A percentile compares a stretch with the other conserved stretches of the same genome.
phyloP scores from a whole-genome alignment of 2,797 vertebrate genomes.

The Benthosema pterotum region DNA sequence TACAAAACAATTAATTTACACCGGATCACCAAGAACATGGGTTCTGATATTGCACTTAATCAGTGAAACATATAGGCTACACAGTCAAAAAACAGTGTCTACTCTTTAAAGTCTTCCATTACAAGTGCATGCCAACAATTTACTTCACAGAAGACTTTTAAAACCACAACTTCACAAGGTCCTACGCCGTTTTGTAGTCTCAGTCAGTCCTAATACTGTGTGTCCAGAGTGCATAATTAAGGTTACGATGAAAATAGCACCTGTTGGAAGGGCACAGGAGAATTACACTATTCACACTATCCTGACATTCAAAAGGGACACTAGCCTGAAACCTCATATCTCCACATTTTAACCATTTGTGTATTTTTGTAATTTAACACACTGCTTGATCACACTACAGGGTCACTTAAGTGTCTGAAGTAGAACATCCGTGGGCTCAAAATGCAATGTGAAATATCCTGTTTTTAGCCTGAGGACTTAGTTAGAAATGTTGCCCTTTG shows the following conservation, averaged over 20 bases:
- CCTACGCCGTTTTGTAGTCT: neutral
- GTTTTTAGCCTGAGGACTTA: no score
- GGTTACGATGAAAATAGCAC: conserved; percentile 67
- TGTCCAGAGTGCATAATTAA: conserved; percentile 28
- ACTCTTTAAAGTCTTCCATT: conserved; percentile 50
- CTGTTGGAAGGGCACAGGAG: conserved; percentile 49
- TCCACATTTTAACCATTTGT: no score
- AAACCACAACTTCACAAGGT: conserved; percentile 40
- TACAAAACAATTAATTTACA: conserved; percentile 46
- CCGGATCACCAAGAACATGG: conserved; percentile 16
- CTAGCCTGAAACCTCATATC: no score
- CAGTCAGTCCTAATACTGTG: conserved; percentile 20
- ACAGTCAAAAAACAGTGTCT: conserved; percentile 21
- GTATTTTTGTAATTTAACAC: no score
- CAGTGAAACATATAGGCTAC: neutral
- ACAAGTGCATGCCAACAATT: conserved; percentile 56
- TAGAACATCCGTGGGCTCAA: no score
- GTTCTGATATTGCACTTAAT: conserved; percentile 59
- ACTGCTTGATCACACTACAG: no score
- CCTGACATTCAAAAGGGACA: no score
- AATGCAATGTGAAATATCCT: no score
- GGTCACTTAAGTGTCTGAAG: no score
- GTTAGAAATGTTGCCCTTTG: no score
- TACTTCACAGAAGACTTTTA: conserved; percentile 35
- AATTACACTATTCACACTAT: conserved; percentile 3